These are phyloP conservation scores for Gambelia wislizenii DNA, from an alignment of 2,797 vertebrate species.

Conservation along the genomic window DNA sequence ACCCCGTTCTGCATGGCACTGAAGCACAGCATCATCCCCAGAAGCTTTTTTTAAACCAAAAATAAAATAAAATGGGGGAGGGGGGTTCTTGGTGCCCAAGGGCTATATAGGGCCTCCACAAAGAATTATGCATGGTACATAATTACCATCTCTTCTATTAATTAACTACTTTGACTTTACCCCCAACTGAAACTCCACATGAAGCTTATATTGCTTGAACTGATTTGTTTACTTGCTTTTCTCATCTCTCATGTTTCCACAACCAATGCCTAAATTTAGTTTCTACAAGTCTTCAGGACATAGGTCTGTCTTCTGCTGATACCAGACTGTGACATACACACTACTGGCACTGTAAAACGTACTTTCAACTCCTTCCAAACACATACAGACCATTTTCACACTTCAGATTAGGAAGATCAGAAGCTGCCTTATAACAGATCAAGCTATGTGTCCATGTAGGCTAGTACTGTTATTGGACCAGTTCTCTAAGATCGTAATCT, in stretches of 20 bases:
- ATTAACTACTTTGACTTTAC: too few relatives aligned
- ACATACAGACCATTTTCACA: neutral
- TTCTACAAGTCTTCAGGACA: neutral
- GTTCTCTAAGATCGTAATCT: neutral
- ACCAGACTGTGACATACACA: neutral
- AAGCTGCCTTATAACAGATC: slow-evolving; percentile 18
- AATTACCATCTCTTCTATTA: too few relatives aligned
- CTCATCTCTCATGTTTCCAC: neutral
- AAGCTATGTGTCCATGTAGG: neutral
- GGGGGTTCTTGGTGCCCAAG: too few relatives aligned
- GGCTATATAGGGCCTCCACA: too few relatives aligned
- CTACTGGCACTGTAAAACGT: neutral
- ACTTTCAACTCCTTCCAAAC: too few relatives aligned
- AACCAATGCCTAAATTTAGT: neutral
- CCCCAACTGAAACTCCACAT: neutral
- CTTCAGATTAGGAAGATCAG: slow-evolving; percentile 41
- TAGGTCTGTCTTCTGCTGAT: neutral
- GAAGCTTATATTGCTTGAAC: neutral
- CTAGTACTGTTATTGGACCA: neutral
- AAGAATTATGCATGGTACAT: too few relatives aligned
- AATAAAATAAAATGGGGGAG: too few relatives aligned
- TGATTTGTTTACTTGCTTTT: neutral
- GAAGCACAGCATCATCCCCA: too few relatives aligned
- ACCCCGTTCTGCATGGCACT: too few relatives aligned
- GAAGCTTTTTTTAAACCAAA: too few relatives aligned